Evolutionary conservation across 2,113 vertebrate genomes (phyloP).

Genomic region (Donacobius atricapilla): DNA sequence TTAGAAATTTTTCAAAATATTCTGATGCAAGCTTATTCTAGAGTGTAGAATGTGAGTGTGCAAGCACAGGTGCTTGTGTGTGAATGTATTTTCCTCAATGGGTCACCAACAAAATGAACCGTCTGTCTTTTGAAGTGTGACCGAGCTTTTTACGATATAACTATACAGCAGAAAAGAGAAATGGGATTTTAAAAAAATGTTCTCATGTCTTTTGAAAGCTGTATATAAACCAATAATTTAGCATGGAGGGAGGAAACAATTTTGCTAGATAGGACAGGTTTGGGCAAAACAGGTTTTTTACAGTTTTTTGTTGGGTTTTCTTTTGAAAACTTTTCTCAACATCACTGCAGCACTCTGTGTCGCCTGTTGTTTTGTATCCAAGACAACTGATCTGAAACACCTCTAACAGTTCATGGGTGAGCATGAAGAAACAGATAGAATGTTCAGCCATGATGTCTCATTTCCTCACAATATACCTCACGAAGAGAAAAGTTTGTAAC

Average conservation of each 20-base stretch:
- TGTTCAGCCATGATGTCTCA: not conserved
- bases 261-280: not conserved
- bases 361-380: not conserved
- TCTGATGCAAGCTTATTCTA: not conserved
- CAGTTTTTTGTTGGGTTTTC: not conserved
- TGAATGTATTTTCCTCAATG: not conserved
- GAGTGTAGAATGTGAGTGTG: not conserved
- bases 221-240: not conserved
- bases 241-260: not conserved
- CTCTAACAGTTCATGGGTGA: not conserved
- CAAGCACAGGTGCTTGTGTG: accelerated
- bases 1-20: not conserved
- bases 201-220: not conserved
- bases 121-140: not conserved
- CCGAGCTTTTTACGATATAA: not conserved
- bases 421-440: not conserved
- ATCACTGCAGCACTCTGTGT: not conserved
- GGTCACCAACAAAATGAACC: not conserved
- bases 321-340: not conserved
- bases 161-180: not conserved
- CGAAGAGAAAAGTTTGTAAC: not conserved
- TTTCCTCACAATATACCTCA: not conserved
- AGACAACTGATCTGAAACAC: not conserved
- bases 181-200: not conserved
- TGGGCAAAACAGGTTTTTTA: not conserved